Conservation (phyloP, 23 tunicate species). For the Ascidia mentula region DNA sequence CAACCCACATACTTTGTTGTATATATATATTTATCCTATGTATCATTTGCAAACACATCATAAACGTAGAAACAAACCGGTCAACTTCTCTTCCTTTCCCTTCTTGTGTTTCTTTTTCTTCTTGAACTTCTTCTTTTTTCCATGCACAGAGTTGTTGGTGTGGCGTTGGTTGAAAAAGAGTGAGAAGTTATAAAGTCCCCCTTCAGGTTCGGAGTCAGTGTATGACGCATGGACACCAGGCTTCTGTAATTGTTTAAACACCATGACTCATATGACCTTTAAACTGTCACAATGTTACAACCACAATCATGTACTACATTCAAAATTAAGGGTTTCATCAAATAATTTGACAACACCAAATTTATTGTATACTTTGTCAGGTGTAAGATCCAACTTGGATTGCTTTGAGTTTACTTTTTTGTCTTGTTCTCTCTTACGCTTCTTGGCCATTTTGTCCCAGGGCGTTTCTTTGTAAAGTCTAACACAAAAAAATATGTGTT, state of each 20-base stretch:
- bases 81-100: not conserved
- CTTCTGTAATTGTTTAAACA: not conserved
- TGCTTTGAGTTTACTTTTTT: not conserved
- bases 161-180: not conserved
- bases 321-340: too few species aligned
- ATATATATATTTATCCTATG: too few species aligned
- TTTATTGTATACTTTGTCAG: not conserved
- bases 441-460: slow-evolving; percentile 9
- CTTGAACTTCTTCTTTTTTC: not conserved
- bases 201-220: not conserved
- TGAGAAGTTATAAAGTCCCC: not conserved
- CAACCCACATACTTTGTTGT: too few species aligned
- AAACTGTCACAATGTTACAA: not conserved
- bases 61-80: not conserved
- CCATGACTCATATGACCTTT: not conserved
- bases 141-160: not conserved
- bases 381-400: not conserved
- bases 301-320: too few species aligned
- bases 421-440: slow-evolving; percentile 14
- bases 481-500: not conserved
- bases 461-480: slow-evolving; percentile 79
- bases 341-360: too few species aligned
- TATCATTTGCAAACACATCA: too few species aligned
- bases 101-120: slow-evolving; percentile 2
- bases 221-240: not conserved